A percentile compares a stretch with the other conserved stretches of the same genome.
Conservation (phyloP, 1,140 invertebrate species). For the Drosophila aff. region DNA sequence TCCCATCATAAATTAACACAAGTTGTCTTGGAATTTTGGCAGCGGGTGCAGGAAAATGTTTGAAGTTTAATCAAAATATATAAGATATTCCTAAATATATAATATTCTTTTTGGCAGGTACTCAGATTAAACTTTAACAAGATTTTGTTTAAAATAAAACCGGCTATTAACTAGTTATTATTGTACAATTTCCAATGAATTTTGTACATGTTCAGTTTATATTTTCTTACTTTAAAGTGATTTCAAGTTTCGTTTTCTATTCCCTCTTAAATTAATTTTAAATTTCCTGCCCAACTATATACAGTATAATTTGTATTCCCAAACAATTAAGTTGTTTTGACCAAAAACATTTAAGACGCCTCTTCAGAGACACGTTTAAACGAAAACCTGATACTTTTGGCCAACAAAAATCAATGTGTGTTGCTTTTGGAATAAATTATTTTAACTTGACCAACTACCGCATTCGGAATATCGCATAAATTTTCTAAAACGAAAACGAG, state of each 20-base stretch:
- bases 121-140: too few species aligned
- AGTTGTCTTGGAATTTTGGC: slow-evolving; percentile 19
- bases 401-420: slow-evolving; percentile 22
- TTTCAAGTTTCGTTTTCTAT: not conserved
- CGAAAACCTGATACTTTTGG: slow-evolving; percentile 49
- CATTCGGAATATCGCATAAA: slow-evolving; percentile 41
- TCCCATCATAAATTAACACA: slow-evolving; percentile 50
- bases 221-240: not conserved
- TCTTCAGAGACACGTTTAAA: slow-evolving; percentile 44
- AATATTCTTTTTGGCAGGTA: not conserved
- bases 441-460: slow-evolving; percentile 23
- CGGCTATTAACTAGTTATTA: not conserved
- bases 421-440: slow-evolving; percentile 61
- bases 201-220: not conserved
- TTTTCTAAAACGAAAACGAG: slow-evolving; percentile 50
- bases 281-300: not conserved
- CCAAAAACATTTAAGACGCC: slow-evolving; percentile 27
- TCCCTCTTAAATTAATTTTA: not conserved
- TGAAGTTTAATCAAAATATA: not conserved
- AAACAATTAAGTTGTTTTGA: slow-evolving; percentile 59
- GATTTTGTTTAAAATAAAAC: not conserved
- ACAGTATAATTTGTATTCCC: not conserved
- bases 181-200: not conserved
- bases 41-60: too few species aligned
- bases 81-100: too few species aligned